Base-by-base conservation (phyloP, 2,113 vertebrate species). In the Motacilla tschutschensis region DNA sequence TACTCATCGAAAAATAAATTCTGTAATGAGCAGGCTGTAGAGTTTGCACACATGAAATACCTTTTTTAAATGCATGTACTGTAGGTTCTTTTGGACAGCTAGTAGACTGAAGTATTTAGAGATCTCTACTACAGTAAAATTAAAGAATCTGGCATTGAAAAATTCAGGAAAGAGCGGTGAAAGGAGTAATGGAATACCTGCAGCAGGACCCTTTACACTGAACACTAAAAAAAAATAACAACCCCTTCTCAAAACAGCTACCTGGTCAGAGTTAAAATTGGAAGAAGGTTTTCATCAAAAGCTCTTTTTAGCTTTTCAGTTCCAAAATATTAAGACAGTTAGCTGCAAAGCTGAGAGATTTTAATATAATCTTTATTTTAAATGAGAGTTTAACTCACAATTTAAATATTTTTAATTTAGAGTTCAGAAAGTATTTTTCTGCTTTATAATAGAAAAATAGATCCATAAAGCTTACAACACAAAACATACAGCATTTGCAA, bases 1-100 rank as follows among this genome's bases (percentile, higher is more conserved):
- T 47, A 64, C 64, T 80, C 59, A 50, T 35, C 75, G 51, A 82
- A 91, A 74, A 90, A 85, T 78, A 94, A 50, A 87, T 67, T 83
- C 85, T 83, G 69, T 90, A 94, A 95, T 79, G 73, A 95, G 90
- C 19, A 93, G 21, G 62, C 64, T 78, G 64, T 21, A 80, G 63
- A 81, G 51, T 65, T 53, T 53, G 55, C 83, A 84, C 31, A 87
- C 26, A 69, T 36, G 26, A 91, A 55, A 26, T 82, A 86, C 46
- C 10, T 78, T 76, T 46, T 89, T 72, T 54, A 17, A 19, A 46
- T 48, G 73, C 11, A 46, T 2, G 33, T 38, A 72, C 33, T 79
- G 40, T 78, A 78, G 47, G 25, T 60, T 82, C 57, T 73, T 83
- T 74, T 54, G 24, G 71, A 79, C 26, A 87, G 79, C 41, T 78